Evolutionary conservation across 2,888 invertebrate species (phyloP), one percentile per base, ranked within the genome.

Genomic region (Nomada ruficornis): DNA sequence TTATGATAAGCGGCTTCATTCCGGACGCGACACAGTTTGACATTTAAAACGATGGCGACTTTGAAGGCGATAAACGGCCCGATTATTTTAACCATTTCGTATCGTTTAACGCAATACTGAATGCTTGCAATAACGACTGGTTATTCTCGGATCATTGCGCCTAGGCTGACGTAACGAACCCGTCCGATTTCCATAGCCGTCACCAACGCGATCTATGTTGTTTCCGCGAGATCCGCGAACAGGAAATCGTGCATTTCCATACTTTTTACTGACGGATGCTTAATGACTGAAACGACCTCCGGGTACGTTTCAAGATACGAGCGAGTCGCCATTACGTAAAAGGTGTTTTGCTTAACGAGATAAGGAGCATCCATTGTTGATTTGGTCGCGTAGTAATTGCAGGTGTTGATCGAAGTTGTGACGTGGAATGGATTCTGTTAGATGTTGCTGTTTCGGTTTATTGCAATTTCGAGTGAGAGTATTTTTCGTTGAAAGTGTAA

Each of bases 151-250:
- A 60, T 80, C 74, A 67, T 62, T 81, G 71, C 29, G 44, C 68
- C 10, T 36, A n/a, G 7, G 23, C 52, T 80, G 75, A 82, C 65
- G 70, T 82, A 82, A 82, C 67, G 59, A 76, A 75, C 69, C 71
- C 18, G 70, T 59, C 47, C 52, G 59, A 82, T 82, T 76, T 82
- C 76, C 81, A 76, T 72, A 82, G 50, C 18, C 29, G 76, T 82
- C 72, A 50, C 50, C 67, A n/a, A 47, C 13, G 47, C 64, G 42
- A 59, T 18, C 11, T 57, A 20, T 20, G 55, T 74, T 54, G 54
- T 69, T 81, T 77, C 82, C 71, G 73, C 54, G 54, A 60, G 23
- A 11, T 13, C 7, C 36, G 36, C 50, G 36, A 47, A 52, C 57
- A 20, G 59, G 47, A 63, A 64, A 69, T 60, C 36, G 15, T 57